Percentiles rank a stretch among this genome's conserved stretches.
Evolutionary conservation across 2,113 vertebrate genomes (phyloP).

Genomic region (Esox niger): DNA sequence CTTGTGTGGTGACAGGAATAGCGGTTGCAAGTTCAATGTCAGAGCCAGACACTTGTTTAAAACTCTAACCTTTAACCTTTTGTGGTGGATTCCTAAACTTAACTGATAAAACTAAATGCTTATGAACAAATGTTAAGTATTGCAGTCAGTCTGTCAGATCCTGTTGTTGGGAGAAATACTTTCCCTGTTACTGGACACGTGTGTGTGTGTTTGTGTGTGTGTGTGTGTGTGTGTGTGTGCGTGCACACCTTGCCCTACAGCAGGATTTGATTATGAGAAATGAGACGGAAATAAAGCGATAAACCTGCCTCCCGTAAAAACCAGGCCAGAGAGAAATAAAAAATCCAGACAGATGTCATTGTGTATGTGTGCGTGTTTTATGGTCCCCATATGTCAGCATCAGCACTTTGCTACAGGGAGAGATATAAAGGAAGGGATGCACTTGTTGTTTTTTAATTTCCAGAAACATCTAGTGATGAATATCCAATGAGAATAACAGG

Average conservation of each 20-base stretch:
- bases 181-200: background rate
- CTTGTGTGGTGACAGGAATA: too few relatives aligned
- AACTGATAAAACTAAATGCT: too few relatives aligned
- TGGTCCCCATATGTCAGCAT: conserved; percentile 18
- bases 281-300: conserved; percentile 19
- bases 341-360: conserved; percentile 11
- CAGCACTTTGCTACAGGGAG: conserved; percentile 25
- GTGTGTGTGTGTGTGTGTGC: background rate
- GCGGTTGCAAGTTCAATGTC: too few relatives aligned
- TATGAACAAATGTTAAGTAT: too few relatives aligned
- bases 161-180: too few relatives aligned
- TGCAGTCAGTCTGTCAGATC: too few relatives aligned
- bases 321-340: background rate
- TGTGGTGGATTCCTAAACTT: too few relatives aligned
- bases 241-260: background rate
- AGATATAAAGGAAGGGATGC: conserved; percentile 6
- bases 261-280: conserved; percentile 13
- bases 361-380: background rate
- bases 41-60: too few relatives aligned
- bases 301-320: conserved; percentile 17
- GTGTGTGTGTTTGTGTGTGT: conserved; percentile 5
- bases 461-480: conserved; percentile 21
- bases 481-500: conserved; percentile 9
- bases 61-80: too few relatives aligned
- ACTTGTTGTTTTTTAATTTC: conserved; percentile 16